Conservation (phyloP, 1,140 invertebrate species). For the Liolophura sinensis region DNA sequence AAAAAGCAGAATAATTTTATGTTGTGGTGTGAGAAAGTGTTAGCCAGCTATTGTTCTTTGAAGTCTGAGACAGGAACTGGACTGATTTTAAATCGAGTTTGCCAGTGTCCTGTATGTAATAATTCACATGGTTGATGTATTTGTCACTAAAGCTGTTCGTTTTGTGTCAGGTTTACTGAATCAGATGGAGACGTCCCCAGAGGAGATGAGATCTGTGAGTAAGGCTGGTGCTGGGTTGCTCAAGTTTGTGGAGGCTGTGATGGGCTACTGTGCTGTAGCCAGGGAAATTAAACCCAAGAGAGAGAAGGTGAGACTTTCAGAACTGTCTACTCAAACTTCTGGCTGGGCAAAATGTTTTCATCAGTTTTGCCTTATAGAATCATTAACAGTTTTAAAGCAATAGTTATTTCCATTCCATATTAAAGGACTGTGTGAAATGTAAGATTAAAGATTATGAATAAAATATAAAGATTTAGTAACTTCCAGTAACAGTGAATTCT, state of each 20-base stretch:
- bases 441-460: no score
- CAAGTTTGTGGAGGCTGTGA: constrained; percentile 82
- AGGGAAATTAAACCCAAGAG: constrained; percentile 87
- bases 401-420: background rate
- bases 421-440: no score
- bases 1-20: no score
- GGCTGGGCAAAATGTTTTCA: background rate
- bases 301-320: constrained; percentile 65
- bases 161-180: constrained; percentile 42
- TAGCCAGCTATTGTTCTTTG: no score
- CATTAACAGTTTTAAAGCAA: background rate
- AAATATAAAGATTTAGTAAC: no score
- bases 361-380: no score
- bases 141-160: no score
- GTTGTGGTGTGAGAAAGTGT: no score
- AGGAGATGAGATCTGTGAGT: constrained; percentile 58
- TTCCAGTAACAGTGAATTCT: no score
- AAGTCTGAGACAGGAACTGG: no score
- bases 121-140: background rate
- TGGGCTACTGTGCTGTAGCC: constrained; percentile 83
- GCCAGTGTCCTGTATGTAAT: background rate
- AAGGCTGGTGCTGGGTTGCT: constrained; percentile 81
- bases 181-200: constrained; percentile 52
- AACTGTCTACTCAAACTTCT: background rate
- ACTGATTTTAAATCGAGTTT: no score